Evolutionary conservation across 2,888 invertebrate genomes (phyloP).

Genomic region (Latrodectus elegans): DNA sequence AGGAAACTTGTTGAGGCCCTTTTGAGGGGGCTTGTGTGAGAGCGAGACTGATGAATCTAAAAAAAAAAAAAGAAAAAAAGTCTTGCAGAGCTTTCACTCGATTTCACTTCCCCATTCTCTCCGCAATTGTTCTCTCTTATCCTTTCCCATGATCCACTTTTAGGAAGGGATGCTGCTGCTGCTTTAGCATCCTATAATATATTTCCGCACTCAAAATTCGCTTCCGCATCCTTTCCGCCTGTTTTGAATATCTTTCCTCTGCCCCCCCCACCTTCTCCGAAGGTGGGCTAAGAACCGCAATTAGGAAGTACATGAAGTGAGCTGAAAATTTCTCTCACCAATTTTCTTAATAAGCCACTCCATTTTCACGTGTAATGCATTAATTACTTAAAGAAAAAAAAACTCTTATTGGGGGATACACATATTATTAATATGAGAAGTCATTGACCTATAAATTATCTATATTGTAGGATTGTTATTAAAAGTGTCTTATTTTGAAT

Average conservation of each 20-base stretch:
- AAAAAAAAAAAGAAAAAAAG: not conserved
- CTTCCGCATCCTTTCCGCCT: slow-evolving; percentile 50
- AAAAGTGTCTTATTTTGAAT: too few species aligned
- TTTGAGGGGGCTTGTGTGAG: slow-evolving; percentile 33
- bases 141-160: slow-evolving; percentile 67
- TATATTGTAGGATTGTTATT: too few species aligned
- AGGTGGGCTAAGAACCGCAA: too few species aligned
- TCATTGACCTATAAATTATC: too few species aligned
- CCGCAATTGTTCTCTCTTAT: slow-evolving; percentile 39
- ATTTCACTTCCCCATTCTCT: slow-evolving; percentile 64
- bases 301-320: too few species aligned
- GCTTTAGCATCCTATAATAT: not conserved
- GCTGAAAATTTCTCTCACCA: too few species aligned
- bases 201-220: slow-evolving; percentile 22
- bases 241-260: not conserved
- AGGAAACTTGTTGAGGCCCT: slow-evolving; percentile 52
- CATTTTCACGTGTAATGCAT: too few species aligned
- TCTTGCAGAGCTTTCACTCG: slow-evolving; percentile 57
- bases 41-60: not conserved
- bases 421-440: too few species aligned
- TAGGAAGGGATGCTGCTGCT: slow-evolving; percentile 16
- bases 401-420: too few species aligned
- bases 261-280: too few species aligned
- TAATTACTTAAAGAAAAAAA: too few species aligned
- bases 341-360: too few species aligned